Evolutionary conservation across 2,113 vertebrate genomes (phyloP).

Genomic region (Caretta caretta): DNA sequence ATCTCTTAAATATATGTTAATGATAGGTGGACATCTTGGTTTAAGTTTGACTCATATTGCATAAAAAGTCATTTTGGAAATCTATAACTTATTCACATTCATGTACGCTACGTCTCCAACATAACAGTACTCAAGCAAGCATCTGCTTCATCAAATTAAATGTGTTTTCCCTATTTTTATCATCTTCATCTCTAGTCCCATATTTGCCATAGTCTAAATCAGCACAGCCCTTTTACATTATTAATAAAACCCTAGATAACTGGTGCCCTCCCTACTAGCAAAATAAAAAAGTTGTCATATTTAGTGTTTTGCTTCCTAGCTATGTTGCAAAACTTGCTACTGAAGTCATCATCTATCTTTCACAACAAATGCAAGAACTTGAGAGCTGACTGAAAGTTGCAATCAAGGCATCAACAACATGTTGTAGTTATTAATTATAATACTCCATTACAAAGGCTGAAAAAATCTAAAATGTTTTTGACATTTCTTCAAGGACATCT

Average conservation of each 20-base stretch:
- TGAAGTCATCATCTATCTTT: not conserved
- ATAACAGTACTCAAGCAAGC: not conserved
- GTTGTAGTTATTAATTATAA: not conserved
- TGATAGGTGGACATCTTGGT: not conserved
- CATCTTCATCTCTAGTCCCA: rapidly evolving
- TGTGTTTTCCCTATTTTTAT: not conserved
- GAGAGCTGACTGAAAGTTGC: not conserved
- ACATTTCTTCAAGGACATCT: conserved; percentile 38
- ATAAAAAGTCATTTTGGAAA: not conserved
- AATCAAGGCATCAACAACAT: not conserved
- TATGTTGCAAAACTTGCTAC: not conserved
- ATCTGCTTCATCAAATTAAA: not conserved
- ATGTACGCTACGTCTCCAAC: not conserved
- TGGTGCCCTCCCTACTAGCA: not conserved
- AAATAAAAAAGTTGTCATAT: not conserved
- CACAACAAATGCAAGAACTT: not conserved
- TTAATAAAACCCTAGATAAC: not conserved
- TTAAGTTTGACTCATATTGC: not conserved
- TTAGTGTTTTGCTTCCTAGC: not conserved
- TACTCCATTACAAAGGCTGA: not conserved
- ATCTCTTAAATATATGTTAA: not conserved
- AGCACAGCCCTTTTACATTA: not conserved
- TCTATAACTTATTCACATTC: not conserved
- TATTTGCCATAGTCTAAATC: not conserved
- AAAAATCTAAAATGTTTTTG: not conserved